Base-by-base conservation (phyloP, 2,888 invertebrate genomes). In the Caenorhabditis zanzibari region DNA sequence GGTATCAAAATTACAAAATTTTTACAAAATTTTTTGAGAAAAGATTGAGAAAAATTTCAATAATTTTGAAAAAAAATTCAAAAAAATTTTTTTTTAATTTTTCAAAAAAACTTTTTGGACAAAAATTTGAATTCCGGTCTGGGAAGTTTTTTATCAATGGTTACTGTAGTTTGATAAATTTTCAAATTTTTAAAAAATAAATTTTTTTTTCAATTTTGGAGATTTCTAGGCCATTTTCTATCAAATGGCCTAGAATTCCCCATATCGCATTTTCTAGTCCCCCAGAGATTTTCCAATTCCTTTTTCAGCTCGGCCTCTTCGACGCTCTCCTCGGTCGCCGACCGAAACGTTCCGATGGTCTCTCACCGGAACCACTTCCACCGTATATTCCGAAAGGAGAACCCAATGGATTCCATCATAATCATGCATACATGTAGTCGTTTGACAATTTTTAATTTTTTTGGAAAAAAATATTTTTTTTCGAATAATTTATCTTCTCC, bases 351-450 rank as follows among this genome's bases (percentile, higher is more conserved):
- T 44, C 73, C 26, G 71, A 83, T 41, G 64, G 75, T n/a, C 22
- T 75, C 5, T 44, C 73, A 2, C 79, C 83, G 4, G 71, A 74
- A 32, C 79, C 74, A 0, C 59, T 83, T 28, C 83, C 83, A 5
- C 83, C 83, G 35, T 83, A 83, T 35, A 64, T 83, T 52, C 79
- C 83, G 19, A 83, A 83, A 64, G 79, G 79, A 24, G 83, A 80
- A 24, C 73, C 79, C 32, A 76, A 76, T 41, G 72, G 72, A 41
- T 76, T 59, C 64, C 64, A 80, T 28, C 44, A 52, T 22, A 54
- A 54, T 28, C 76, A 76, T 61, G 77, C 77, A 28, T 77, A 63
- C 76, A 69, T 61, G 63, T 77, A 59, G 47, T 56, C 16, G 44
- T 52, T 12, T 14, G 1, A 4, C 10, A 54, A 56, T 68, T 76